Evolutionary conservation across 2,113 vertebrate species (phyloP).

Genomic region (Cinclus cinclus): DNA sequence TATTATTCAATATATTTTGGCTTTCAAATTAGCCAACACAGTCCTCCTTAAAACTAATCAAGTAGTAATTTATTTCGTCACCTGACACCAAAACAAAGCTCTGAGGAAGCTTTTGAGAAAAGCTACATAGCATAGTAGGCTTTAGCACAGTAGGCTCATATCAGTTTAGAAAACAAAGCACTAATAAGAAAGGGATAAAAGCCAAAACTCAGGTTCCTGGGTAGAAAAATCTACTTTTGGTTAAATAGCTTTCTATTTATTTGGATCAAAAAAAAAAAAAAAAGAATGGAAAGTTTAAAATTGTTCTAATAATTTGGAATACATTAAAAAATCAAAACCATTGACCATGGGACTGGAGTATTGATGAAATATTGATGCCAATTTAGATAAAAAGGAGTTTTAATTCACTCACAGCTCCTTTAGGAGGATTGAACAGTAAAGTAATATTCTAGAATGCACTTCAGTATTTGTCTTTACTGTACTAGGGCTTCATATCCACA

Average conservation of each 20-base stretch:
- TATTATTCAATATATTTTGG: conserved; percentile 21
- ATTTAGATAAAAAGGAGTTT: not conserved
- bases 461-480: not conserved
- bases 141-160: not conserved
- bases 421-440: not conserved
- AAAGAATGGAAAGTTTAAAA: not conserved
- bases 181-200: not conserved
- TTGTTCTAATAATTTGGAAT: not conserved
- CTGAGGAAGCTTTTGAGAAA: not conserved
- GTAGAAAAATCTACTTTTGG: not conserved
- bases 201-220: not conserved
- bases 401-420: not conserved
- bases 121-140: not conserved
- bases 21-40: conserved; percentile 31
- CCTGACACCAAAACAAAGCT: conserved; percentile 19
- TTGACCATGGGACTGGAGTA: not conserved
- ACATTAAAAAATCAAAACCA: not conserved
- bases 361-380: not conserved
- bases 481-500: not conserved
- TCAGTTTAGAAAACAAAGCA: not conserved
- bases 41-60: not conserved
- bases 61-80: conserved; percentile 34
- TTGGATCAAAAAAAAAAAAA: not conserved
- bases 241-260: not conserved
- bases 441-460: conserved; percentile 20